A percentile compares a stretch with the other conserved stretches of the same genome.
Conservation (phyloP, 2,797 vertebrate genomes). For the Anniella stebbinsi region DNA sequence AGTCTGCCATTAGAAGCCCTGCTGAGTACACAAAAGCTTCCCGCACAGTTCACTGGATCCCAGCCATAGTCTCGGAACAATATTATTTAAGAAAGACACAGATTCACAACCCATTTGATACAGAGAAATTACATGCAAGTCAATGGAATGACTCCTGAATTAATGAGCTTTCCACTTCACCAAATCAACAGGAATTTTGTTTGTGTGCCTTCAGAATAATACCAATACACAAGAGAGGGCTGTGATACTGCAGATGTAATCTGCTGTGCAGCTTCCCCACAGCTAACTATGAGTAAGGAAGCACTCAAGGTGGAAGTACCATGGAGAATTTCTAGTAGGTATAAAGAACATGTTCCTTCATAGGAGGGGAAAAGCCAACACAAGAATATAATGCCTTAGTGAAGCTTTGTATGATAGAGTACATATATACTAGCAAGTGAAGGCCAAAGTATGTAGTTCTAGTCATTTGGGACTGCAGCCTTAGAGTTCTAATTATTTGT, state of each 20-base stretch:
- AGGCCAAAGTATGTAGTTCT: neutral
- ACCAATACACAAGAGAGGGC: neutral
- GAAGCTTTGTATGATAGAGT: neutral
- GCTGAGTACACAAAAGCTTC: neutral
- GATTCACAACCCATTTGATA: neutral
- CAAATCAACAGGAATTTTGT: neutral
- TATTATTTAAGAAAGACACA: constrained; percentile 23
- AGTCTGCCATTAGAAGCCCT: neutral
- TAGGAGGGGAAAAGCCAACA: neutral
- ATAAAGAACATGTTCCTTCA: neutral
- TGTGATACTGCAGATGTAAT: neutral
- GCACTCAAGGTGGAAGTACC: neutral
- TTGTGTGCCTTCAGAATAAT: neutral
- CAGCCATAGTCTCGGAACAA: neutral
- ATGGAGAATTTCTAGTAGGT: neutral
- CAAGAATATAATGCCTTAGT: neutral
- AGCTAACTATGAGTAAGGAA: neutral
- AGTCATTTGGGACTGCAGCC: neutral
- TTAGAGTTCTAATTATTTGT: neutral
- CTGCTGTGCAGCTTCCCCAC: neutral
- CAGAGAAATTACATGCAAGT: neutral
- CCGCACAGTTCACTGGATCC: neutral
- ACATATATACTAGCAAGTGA: neutral
- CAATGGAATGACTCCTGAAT: neutral
- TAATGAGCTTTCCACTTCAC: neutral